Evolutionary conservation across 2,113 vertebrate species (phyloP), one percentile per base, ranked within the genome.

Genomic region (Oreotrochilus melanogaster): DNA sequence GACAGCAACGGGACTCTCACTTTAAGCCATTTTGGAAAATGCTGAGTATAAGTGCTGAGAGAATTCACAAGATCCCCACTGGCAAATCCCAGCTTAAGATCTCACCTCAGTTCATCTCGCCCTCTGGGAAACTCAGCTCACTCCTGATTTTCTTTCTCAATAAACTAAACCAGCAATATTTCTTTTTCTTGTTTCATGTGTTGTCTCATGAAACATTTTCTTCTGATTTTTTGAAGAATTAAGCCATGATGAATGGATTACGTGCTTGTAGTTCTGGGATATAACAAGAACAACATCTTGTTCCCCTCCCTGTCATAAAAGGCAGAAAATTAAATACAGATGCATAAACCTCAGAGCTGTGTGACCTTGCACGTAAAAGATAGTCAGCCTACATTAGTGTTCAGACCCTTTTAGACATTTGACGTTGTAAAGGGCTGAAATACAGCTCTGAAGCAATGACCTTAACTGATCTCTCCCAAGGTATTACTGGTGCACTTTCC

Each of bases 111-210:
- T 93, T 94, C 83, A 80, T 93, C 91, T 88, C 6, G 5, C 43
- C 65, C 79, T 67, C 86, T 84, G 92, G 95, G 88, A 72, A 92
- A 42, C 69, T 92, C 86, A 25, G 64, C 64, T 97, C 88, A 62
- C 42, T 92, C 67, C 69, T 24, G 60, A 67, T 88, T 92, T 97
- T 91, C 91, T 78, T 93, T 71, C 96, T 90, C 92, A 97, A 96
- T 96, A 97, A 97, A 96, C 92, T 56, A 86, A 90, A 93, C 93
- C 91, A 95, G 96, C 96, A 97, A 97, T 69, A 88, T 66, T 90
- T 83, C 57, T 75, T 71, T 74, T 86, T 56, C 79, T 62, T 80
- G 72, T 91, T 91, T 88, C 69, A 67, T 78, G 64, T 80, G 65
- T 76, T 84, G 69, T 56, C 65, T 93, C 79, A 67, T 71, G 65